Conservation (phyloP, 2,113 vertebrate species). For the Paratilapia polleni region DNA sequence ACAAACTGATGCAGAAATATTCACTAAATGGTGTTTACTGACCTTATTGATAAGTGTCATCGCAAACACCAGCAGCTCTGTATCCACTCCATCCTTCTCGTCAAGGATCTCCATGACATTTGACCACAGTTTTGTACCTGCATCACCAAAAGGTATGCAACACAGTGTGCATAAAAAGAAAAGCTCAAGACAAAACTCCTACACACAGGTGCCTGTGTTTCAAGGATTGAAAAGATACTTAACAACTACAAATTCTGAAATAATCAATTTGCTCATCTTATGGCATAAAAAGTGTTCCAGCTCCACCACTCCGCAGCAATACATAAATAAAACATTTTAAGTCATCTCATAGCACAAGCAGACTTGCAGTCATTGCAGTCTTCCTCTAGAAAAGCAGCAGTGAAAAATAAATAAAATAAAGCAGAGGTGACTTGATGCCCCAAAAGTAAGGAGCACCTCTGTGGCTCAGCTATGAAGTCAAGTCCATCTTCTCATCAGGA, state of each 20-base stretch:
- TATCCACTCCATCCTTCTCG: constrained; percentile 96
- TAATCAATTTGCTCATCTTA: neutral
- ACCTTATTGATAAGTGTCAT: constrained; percentile 99
- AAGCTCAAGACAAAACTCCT: neutral
- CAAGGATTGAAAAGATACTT: neutral
- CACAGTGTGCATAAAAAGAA: neutral
- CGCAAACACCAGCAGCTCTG: constrained; percentile 91
- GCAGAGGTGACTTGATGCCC: neutral
- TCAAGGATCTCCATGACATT: constrained; percentile 95
- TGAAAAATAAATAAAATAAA: constrained; percentile 30
- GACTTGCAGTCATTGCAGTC: neutral
- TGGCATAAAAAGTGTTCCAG: neutral
- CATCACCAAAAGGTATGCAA: constrained; percentile 5
- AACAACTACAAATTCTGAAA: neutral
- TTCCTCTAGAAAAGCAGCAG: constrained; percentile 10
- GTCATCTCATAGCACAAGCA: constrained; percentile 11
- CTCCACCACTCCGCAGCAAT: neutral
- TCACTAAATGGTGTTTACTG: constrained; percentile 10
- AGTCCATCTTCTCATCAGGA: constrained; percentile 50
- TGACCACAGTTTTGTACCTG: constrained; percentile 90
- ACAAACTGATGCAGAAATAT: neutral
- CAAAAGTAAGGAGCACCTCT: constrained; percentile 5
- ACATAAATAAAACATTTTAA: neutral
- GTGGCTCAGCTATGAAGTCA: constrained; percentile 30
- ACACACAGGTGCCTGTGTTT: too few species aligned